A percentile compares a stretch with the other conserved stretches of the same genome.
These are phyloP conservation scores for Globodera ellingtonae DNA, from an alignment of 1,140 invertebrate species.

Conservation along the genomic window DNA sequence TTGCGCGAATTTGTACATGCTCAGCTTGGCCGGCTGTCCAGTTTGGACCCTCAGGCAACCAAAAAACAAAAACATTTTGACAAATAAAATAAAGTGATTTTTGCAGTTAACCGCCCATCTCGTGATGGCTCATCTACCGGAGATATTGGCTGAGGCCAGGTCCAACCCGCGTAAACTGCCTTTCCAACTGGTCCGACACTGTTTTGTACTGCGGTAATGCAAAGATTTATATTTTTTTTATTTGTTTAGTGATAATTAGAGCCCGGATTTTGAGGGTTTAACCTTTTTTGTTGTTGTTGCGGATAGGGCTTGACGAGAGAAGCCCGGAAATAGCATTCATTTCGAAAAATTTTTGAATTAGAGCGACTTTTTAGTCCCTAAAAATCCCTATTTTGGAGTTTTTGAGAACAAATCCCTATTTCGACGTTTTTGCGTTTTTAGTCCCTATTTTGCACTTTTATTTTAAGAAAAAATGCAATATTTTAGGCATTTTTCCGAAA, in stretches of 20 bases:
- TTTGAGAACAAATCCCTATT: too few species aligned
- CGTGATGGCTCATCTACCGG: slow-evolving; percentile 26
- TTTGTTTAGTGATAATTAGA: slow-evolving; percentile 8
- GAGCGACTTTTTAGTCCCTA: too few species aligned
- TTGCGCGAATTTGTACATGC: slow-evolving; percentile 30
- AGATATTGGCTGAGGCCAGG: slow-evolving; percentile 6
- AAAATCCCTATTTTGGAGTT: too few species aligned
- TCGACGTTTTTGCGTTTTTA: too few species aligned
- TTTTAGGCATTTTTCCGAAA: too few species aligned
- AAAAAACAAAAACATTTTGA: slow-evolving; percentile 5
- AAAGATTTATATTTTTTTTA: slow-evolving; percentile 1
- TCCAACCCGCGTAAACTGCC: slow-evolving; percentile 17
- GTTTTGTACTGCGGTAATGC: slow-evolving; percentile 50
- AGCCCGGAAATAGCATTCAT: too few species aligned
- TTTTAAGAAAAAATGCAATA: too few species aligned
- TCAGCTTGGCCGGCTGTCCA: slow-evolving; percentile 11
- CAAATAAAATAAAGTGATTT: neutral
- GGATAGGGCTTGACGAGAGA: too few species aligned
- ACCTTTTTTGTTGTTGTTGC: too few species aligned
- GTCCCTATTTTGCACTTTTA: too few species aligned
- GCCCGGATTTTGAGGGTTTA: too few species aligned
- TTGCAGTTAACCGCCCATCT: slow-evolving; percentile 28
- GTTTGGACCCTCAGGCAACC: slow-evolving; percentile 8
- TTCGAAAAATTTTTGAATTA: too few species aligned
- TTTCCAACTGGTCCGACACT: slow-evolving; percentile 41